These are phyloP conservation scores for Cathartes aura DNA, from an alignment of 2,113 vertebrate species.

Conservation along the genomic window DNA sequence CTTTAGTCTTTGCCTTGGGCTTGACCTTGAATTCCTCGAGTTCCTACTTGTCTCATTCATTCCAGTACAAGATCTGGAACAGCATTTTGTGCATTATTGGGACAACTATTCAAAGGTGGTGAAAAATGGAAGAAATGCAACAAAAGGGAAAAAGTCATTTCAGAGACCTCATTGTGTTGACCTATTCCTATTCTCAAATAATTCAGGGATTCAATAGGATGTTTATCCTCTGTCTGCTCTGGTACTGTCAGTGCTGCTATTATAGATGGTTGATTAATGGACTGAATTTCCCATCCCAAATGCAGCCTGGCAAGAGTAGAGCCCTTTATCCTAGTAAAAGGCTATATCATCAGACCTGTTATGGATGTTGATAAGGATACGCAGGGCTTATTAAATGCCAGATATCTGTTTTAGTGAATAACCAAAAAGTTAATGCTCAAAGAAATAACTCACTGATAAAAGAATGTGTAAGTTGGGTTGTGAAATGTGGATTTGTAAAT, in stretches of 20 bases:
- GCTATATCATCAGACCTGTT: not conserved
- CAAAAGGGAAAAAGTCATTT: not conserved
- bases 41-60: not conserved
- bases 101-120: not conserved
- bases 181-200: not conserved
- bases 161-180: not conserved
- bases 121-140: not conserved
- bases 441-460: not conserved
- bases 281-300: not conserved
- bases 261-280: not conserved
- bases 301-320: not conserved
- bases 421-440: not conserved
- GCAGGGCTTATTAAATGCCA: not conserved
- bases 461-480: not conserved
- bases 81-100: not conserved
- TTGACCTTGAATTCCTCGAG: conserved; percentile 26
- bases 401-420: not conserved
- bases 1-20: conserved; percentile 36
- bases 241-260: not conserved
- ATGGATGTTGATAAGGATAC: not conserved
- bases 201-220: not conserved
- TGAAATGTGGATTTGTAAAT: conserved; percentile 20
- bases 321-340: not conserved
- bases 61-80: not conserved
- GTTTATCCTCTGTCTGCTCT: conserved; percentile 1